Evolutionary conservation across 1,140 invertebrate species (phyloP).

Genomic region (Hycleus phaleratus): DNA sequence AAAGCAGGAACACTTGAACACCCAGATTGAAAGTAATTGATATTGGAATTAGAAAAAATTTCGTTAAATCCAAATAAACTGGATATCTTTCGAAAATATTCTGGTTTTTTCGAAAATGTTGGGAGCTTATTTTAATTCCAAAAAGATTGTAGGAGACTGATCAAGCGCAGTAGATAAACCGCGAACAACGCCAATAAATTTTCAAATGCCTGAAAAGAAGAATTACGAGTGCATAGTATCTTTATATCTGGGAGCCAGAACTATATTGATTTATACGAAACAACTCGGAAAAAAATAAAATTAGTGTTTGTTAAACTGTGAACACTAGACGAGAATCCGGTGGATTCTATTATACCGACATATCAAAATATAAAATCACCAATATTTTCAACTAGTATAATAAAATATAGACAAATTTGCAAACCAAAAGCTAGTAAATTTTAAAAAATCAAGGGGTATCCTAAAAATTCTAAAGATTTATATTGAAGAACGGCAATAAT

Average conservation of each 20-base stretch:
- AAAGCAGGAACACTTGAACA: neutral
- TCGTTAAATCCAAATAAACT: too few species aligned
- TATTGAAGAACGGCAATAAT: neutral
- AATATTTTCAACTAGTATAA: too few species aligned
- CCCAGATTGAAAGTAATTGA: neutral
- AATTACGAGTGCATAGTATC: conserved; percentile 25
- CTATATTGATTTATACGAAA: conserved; percentile 16
- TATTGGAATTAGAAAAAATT: too few species aligned
- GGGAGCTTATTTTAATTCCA: conserved; percentile 7
- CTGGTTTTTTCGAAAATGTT: too few species aligned
- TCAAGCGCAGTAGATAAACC: conserved; percentile 18
- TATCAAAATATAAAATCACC: too few species aligned
- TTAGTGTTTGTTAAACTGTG: conserved; percentile 3
- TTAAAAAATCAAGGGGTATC: too few species aligned
- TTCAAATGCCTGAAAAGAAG: conserved; percentile 18
- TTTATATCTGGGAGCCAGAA: conserved; percentile 12
- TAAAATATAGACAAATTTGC: too few species aligned
- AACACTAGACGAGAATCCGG: too few species aligned
- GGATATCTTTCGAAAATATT: too few species aligned
- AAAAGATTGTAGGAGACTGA: conserved; percentile 5
- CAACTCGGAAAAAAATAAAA: conserved; percentile 8
- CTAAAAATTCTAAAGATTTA: too few species aligned
- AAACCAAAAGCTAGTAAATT: too few species aligned
- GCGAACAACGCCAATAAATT: conserved; percentile 20
- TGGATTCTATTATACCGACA: too few species aligned